Base-by-base conservation (phyloP, 1,140 invertebrate genomes). In the Coptotermes formosanus region DNA sequence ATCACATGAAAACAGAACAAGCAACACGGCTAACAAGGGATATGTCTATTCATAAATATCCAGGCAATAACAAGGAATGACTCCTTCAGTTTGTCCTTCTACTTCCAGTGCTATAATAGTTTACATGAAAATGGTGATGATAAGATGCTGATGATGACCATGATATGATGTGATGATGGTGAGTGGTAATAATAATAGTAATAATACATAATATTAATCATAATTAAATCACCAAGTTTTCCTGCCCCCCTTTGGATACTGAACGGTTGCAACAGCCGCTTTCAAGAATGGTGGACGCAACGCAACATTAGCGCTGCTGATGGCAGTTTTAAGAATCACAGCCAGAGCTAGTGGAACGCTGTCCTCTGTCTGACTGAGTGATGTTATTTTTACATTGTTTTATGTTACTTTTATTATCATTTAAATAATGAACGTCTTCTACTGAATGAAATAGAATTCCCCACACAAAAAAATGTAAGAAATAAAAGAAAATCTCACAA, bases 251-350 rank as follows among this genome's bases (percentile, higher is more conserved):
- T 82, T 84, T 48, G 83, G 45, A 52, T 52, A 81, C 69, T 81
- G 82, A 87, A 82, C 48, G 83, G 85, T 84, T 88, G 75, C 14
- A 85, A 84, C 86, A 86, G 86, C 87, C 25, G 64, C 64, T 87
- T 86, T 83, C 59, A 59, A 82, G 32, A 85, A 82, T 87, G 86
- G 85, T 48, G 85, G 86, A 82, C 32, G 85, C 83, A 45, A 59
- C 83, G 82, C 81, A 69, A 45, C 32, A 64, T 19, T 75, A 81
- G 85, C 64, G 82, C 85, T 84, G 86, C 87, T 85, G 84, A 86
- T 87, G 86, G 87, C 87, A 87, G 86, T 87, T 88, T 86, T 87
- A 82, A 87, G 82, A 88, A 88, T 88, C 87, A 88, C 87, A 88
- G 87, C 87, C 87, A 86, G 85, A 85, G 85, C 86, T 86, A 88